Base-by-base conservation (phyloP, 2,888 invertebrate species). In the Lepeophtheirus nordmannii region DNA sequence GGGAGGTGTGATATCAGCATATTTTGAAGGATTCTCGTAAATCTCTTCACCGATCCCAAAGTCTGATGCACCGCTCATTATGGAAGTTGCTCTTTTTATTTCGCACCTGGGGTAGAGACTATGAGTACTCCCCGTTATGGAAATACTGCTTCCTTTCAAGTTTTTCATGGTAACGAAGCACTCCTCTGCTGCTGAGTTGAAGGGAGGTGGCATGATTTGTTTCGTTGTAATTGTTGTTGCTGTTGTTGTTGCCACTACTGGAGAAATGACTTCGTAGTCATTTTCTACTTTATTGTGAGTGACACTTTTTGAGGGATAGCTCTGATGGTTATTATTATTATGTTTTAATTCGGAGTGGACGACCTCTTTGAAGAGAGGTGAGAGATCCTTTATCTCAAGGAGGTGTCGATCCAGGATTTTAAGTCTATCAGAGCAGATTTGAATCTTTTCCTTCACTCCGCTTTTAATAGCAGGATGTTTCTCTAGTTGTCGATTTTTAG, bases 91-190 rank as follows among this genome's bases (percentile, higher is more conserved):
- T 14, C 23, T 22, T 23, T 63, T 46, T 14, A 56, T 22, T 30
- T 56, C 23, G 17, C 63, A 63, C 10, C n/a, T 12, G 9, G 53
- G 56, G 17, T 63, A 56, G 8, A 63, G n/a, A 10, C 46, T 46
- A 56, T 63, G 63, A 7, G 38, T 56, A 53, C 63, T 63, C 17
- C 63, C 63, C 10, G 30, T 38, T 8, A 60, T 60, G 30, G 30
- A 30, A 30, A 30, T 30, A 7, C 30, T 30, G 30, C 30, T 30
- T 7, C 30, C 30, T 30, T 7, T 30, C 14, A 46, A 14, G 14
- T 46, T 8, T 8, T 46, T 46, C 53, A 46, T 46, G 5, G 17
- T 17, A 17, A 46, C 53, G 53, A 17, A 46, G 5, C 17, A 17
- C 53, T 46, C n/a, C 8, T 46, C 53, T 46, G 14, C 53, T 8